Base-by-base conservation (phyloP, 2,888 invertebrate species). In the Osedax fenrisi region DNA sequence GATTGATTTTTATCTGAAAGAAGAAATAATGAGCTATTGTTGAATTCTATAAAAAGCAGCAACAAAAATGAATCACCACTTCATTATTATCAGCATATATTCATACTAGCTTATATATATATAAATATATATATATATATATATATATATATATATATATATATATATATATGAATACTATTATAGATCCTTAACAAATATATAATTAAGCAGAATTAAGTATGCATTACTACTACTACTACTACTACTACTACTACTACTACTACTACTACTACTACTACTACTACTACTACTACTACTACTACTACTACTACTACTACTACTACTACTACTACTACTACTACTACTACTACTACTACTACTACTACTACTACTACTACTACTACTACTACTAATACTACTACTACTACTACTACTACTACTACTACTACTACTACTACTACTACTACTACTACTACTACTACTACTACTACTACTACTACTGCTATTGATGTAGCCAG, bases 251-350 rank as follows among this genome's bases (percentile, higher is more conserved):
- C 67, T 2, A 67, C 67, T 67, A 67, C 67, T 67, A 67, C 2
- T 67, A 67, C 67, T 67, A 67, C 67, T 67, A 67, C 67, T 67
- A 67, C 67, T 67, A 67, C 67, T 67, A 67, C 67, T 67, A 67
- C 67, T 67, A 67, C 67, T 24, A 23, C 67, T 67, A 67, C 67
- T 67, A 67, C 67, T 67, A 67, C 5, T 67, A 67, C 67, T 67
- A 67, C 67, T 67, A 67, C 67, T 67, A 67, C 67, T 24, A 23
- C 67, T 67, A 67, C 67, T 67, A 67, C 67, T 67, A 22, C 67
- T 67, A 22, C 67, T 2, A 1, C 67, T 67, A 23, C 24, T 67
- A 22, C 67, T 25, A 5, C 67, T 67, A 22, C 24, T 67, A 23
- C 24, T 66, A 66, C 66, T 66, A 66, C 66, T 66, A 66, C 66